Evolutionary conservation across 1,140 invertebrate species (phyloP), one percentile per base, ranked within the genome.

Genomic region (Zaprionus taronus): DNA sequence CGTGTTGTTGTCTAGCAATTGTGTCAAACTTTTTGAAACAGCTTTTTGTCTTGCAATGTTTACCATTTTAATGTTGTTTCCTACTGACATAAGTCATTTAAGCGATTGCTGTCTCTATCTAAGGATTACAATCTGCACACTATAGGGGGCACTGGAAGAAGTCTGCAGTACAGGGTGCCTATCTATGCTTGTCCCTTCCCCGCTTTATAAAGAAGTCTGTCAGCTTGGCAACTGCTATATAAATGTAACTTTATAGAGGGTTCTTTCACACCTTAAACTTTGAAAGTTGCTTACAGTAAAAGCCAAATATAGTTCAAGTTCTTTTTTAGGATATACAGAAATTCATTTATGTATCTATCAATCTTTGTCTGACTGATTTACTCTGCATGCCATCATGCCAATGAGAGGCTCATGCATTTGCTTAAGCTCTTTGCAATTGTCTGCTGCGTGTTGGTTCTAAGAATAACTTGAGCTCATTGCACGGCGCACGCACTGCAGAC

Each of bases 1-100:
- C 69, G 68, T 81, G 84, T 89, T 80, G 84, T 89, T 80, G 80
- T 77, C 63, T 73, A 11, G 69, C 74, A 79, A 79, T 74, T 67
- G 68, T 72, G 74, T 72, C 64, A 77, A 79, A 79, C 34, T 72
- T 77, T 61, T 64, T 9, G 20, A 26, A 72, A 77, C 69, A 68
- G 70, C 63, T 51, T 83, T 72, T 66, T 74, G 64, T 72, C 58
- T 44, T 72, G 58, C 70, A 47, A 69, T n/a, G 20, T 60, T 51
- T 47, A 62, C 34, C 26, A 47, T 56, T 55, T 70, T 57, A 15
- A 51, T 77, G 49, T 67, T 75, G 26, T 76, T 70, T 76, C 53
- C 38, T 56, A 15, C 71, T 41, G 53, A 44, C 49, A 26, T 62
- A 61, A 38, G 57, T 44, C 24, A 63, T 47, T 64, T 63, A 55